Base-by-base conservation (phyloP, 2,113 vertebrate species). In the Psammodynastes pulverulentus region DNA sequence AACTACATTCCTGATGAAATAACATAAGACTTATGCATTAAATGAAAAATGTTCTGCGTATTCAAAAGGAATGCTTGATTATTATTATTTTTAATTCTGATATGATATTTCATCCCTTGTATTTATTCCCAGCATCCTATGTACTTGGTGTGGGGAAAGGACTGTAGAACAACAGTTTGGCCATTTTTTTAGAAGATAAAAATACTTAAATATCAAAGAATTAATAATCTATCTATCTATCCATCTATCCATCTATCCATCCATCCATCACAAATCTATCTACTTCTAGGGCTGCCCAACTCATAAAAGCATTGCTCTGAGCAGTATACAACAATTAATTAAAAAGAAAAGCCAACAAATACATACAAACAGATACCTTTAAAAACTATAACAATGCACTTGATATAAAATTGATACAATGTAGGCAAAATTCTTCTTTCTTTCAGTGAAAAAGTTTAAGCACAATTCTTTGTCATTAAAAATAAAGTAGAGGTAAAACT, bases 191-290 rank as follows among this genome's bases (percentile, higher is more conserved):
- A 1, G n/a, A 52, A 84, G 19, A 7, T 1, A 54, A 91, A 92
- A 89, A 67, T 4, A 8, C 26, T 56, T 7, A 0, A 0, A 0
- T 0, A 0, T 0, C 43, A 52, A 24, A 26, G 24, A 51, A 72
- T 52, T 23, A 52, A 48, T 48, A 4, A 67, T 67, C 29, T 67
- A 34, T n/a, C 29, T 67, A n/a, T 67, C 12, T 67, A 9, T 26
- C 54, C 26, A 9, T n/a, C 58, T 62, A 62, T 62, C 56, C 24
- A 56, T 56, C 54, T 24, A 58, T 58, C 56, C 10, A 67, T 67
- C 62, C n/a, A 72, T 72, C 62, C 34, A 62, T 62, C 26, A 9
- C 9, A 56, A 56, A 62, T 56, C 54, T 56, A 24, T 56, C 54
- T 56, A 62, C 26, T 62, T 62, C 26, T 13, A n/a, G 58, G 10